Evolutionary conservation across 2,888 invertebrate species (phyloP), one percentile per base, ranked within the genome.

Genomic region (Chaetogeoica ovagalla): DNA sequence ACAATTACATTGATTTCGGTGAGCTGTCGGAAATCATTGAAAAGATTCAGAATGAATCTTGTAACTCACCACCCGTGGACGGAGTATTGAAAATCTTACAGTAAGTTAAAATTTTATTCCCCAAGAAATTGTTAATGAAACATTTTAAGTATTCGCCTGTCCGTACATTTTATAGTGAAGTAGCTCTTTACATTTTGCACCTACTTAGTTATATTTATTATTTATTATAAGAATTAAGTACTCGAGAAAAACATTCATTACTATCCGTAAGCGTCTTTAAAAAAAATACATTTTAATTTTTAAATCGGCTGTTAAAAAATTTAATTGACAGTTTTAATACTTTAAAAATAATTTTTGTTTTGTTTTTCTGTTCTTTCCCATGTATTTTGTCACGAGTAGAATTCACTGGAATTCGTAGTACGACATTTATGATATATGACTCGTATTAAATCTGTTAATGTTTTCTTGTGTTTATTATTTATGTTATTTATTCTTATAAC

Each of bases 1-100:
- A 79, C 43, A 79, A 17, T 55, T 39, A n/a, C 19, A 70, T 79
- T 39, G 43, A 79, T 79, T 79, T 79, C 63, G 37, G 19, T 15
- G 77, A 79, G 39, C 15, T 79, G 55, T 13, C 43, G 4, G 70
- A 79, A 23, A 55, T 11, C 23, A 23, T 70, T 21, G 70, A 70
- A 70, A 60, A 23, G 7, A 79, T 79, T 63, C 37, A 79, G 8
- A 55, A 63, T 63, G 39, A 70, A 55, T 52, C 23, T 43, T n/a
- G 0, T 21, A 52, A 23, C 15, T 55, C 21, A 39, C 52, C 63
- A 55, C 70, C 77, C 21, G 23, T 79, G 11, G 77, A 79, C 23
- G 70, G 62, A 69, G 59, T 70, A 23, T 19, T 71, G 13, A 62
- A 23, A 43, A 70, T 79, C 43, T 39, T 79, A 79, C 39, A 70